These are phyloP conservation scores for Loxodonta africana DNA, from an alignment of 2,113 vertebrate genomes.

Conservation along the genomic window DNA sequence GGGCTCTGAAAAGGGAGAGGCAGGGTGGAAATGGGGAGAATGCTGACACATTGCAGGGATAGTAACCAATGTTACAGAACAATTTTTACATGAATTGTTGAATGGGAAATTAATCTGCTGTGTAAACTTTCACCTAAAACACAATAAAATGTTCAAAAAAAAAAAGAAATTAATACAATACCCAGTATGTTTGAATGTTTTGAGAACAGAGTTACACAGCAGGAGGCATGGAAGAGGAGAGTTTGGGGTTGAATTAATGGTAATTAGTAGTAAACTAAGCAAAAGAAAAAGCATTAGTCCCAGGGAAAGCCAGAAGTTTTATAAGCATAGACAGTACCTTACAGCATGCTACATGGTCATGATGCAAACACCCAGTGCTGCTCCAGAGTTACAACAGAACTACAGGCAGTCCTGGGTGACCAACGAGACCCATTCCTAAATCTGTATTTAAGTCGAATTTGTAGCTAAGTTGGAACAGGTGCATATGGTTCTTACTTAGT, in stretches of 20 bases:
- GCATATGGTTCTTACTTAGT: no score
- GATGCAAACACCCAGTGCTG: not conserved
- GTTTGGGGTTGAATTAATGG: not conserved
- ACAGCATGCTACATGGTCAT: rapidly evolving
- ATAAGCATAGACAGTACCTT: not conserved
- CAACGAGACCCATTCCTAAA: no score
- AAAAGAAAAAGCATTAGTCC: not conserved
- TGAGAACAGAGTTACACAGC: not conserved
- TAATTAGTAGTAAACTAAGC: not conserved
- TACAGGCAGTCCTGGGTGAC: no score
- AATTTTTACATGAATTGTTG: not conserved
- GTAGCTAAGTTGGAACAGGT: no score
- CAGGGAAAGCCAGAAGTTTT: not conserved
- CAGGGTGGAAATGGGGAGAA: no score
- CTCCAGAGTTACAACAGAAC: not conserved
- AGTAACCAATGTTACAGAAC: not conserved
- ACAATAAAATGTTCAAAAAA: not conserved
- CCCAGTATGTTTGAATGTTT: not conserved
- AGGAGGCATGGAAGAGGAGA: not conserved
- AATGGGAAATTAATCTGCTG: not conserved
- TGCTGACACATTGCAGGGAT: no score
- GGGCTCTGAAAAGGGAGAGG: not conserved
- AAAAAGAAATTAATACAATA: not conserved
- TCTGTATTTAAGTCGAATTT: no score
- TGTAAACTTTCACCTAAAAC: not conserved